Percentiles rank a stretch among this genome's conserved stretches.
phyloP scores from a whole-genome alignment of 2,888 invertebrate species.

The Antitype chi region DNA sequence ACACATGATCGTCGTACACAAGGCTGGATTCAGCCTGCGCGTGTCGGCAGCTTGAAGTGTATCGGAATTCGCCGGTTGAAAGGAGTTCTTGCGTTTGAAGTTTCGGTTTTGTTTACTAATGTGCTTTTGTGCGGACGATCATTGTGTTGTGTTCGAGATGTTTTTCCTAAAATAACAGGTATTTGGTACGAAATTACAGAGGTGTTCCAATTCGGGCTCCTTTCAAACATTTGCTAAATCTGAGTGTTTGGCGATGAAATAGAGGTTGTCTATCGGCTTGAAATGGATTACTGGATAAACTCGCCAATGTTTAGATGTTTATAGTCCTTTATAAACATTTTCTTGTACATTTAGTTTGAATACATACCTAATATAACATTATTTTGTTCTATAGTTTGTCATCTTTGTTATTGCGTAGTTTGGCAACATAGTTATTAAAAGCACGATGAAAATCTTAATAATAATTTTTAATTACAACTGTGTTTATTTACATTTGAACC shows the following conservation, averaged over 20 bases:
- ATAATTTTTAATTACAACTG: background rate
- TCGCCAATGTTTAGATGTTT: constrained; percentile 16
- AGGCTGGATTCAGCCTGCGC: constrained; percentile 31
- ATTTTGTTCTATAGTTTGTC: background rate
- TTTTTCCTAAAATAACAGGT: constrained; percentile 63
- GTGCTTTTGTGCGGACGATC: constrained; percentile 67
- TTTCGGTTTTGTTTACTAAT: constrained; percentile 71
- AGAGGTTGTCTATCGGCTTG: constrained; percentile 20
- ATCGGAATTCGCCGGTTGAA: constrained; percentile 60
- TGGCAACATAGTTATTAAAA: background rate
- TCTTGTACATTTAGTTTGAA: background rate
- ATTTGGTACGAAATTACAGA: constrained; percentile 45
- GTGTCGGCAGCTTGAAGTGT: constrained; percentile 39
- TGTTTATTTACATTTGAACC: background rate
- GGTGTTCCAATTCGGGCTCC: constrained; percentile 23
- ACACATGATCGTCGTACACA: constrained; percentile 41
- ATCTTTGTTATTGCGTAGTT: background rate
- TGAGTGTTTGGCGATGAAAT: constrained; percentile 23
- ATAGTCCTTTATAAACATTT: background rate
- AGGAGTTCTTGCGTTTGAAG: constrained; percentile 69
- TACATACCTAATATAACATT: background rate
- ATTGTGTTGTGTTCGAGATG: constrained; percentile 63
- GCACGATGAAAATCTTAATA: background rate
- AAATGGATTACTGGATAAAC: constrained; percentile 43
- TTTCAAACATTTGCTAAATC: constrained; percentile 36